Evolutionary conservation across 2,797 vertebrate species (phyloP), one percentile per base, ranked within the genome.

Genomic region (Sebastiscus tertius): DNA sequence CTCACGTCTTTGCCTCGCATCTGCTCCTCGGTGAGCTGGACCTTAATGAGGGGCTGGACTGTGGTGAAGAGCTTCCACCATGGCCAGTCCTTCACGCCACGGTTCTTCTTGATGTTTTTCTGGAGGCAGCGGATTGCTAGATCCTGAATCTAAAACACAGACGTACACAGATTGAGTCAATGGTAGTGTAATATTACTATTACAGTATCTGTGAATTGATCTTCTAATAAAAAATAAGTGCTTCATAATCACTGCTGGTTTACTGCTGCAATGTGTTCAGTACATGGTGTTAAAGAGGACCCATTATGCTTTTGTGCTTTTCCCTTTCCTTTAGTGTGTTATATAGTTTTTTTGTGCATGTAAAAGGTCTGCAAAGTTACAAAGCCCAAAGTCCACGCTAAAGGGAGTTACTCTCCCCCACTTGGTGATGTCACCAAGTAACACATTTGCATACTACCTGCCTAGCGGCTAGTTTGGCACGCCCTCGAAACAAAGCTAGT

Each of bases 41-140:
- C 97, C 90, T 98, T 95, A 14, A 99, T 97, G 81, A 99, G 97
- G 26, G 98, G 98, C 78, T 97, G 95, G 22, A 99, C 98, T 0
- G 97, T 98, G 72, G 97, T 99, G 90, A 99, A 99, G 68, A 99
- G 92, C 84, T 97, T 98, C 98, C 98, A 99, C 98, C 98, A 99
- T 26, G 96, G 97, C 98, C 98, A 99, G 89, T 86, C 95, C 91
- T 99, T 99, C 88, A 99, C 98, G 1, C 98, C 97, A 12, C 94
- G 96, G 94, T 98, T 99, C 96, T 99, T 99, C 89, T 97, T 69
- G 80, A 94, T 94, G 91, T 95, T 95, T 64, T 93, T 95, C 82
- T 95, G 93, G 96, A 93, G 96, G 27, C 98, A 99, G 39, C 97
- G 97, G 81, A 99, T 99, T 24, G 98, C 98, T 82, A 99, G 93